phyloP scores from a whole-genome alignment of 1,140 invertebrate species.

The Pissodes strobi region DNA sequence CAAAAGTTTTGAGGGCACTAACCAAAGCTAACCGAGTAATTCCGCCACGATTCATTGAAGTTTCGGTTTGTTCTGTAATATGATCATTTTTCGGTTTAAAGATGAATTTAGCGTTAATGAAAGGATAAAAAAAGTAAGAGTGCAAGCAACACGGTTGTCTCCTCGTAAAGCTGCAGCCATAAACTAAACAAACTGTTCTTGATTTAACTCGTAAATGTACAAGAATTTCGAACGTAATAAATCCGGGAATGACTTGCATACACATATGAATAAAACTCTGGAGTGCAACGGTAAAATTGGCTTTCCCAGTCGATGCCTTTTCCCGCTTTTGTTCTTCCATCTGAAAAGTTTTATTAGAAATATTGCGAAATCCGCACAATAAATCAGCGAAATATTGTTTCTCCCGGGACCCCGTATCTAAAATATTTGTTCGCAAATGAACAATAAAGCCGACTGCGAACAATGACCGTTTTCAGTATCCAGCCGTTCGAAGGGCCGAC shows the following conservation, averaged over 20 bases:
- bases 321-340: conserved; percentile 28
- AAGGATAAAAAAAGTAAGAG: no score
- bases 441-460: conserved; percentile 40
- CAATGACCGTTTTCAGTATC: conserved; percentile 37
- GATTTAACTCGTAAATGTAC: conserved; percentile 14
- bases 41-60: no score
- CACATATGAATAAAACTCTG: conserved; percentile 30
- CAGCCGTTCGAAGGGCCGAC: conserved; percentile 19
- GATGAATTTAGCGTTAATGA: no score
- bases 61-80: no score
- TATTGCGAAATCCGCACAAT: conserved; percentile 33
- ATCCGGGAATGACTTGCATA: conserved; percentile 27
- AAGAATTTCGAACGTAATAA: conserved; percentile 31
- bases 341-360: conserved; percentile 37
- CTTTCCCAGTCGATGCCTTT: conserved; percentile 32
- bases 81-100: no score
- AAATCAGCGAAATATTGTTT: conserved; percentile 38
- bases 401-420: conserved; percentile 36
- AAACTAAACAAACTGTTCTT: conserved; percentile 12
- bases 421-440: conserved; percentile 41
- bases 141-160: no score
- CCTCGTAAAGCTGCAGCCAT: neutral
- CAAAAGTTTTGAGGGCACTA: no score
- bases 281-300: conserved; percentile 34
- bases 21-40: no score